These are phyloP conservation scores for Bradynema listronoti DNA, from an alignment of 1,140 invertebrate species.

Conservation along the genomic window DNA sequence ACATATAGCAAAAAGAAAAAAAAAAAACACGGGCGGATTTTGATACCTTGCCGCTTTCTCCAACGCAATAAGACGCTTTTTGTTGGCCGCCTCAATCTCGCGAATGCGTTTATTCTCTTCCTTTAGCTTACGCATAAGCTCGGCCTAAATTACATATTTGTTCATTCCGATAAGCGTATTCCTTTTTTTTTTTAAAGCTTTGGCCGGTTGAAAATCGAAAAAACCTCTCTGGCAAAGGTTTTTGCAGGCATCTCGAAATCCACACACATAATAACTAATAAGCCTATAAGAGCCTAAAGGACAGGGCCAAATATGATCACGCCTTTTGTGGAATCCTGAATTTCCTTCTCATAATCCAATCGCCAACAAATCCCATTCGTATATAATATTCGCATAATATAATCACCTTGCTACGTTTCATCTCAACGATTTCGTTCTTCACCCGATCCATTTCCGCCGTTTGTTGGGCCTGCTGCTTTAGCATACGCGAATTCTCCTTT, in stretches of 20 bases:
- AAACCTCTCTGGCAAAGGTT: not conserved
- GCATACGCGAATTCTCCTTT: slow-evolving; percentile 70
- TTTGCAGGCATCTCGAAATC: not conserved
- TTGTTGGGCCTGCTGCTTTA: slow-evolving; percentile 16
- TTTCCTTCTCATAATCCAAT: slow-evolving; percentile 3
- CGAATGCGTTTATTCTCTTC: slow-evolving; percentile 79
- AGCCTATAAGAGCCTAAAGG: not conserved
- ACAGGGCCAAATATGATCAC: not conserved
- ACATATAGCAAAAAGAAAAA: too few relatives aligned
- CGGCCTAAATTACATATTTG: slow-evolving; percentile 64
- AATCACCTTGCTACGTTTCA: slow-evolving; percentile 39
- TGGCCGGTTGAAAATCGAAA: slow-evolving; percentile 11
- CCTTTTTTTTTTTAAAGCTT: slow-evolving; percentile 10
- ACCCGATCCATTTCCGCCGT: slow-evolving; percentile 32
- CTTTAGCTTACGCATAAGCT: slow-evolving; percentile 84
- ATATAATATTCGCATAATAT: not conserved
- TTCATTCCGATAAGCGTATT: slow-evolving; percentile 4
- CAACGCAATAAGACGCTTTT: slow-evolving; percentile 77
- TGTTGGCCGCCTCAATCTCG: slow-evolving; percentile 63
- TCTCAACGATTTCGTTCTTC: slow-evolving; percentile 36
- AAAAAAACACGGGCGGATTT: slow-evolving; percentile 57
- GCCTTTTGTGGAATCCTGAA: slow-evolving; percentile 6
- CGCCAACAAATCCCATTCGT: not conserved
- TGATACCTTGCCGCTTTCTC: slow-evolving; percentile 57
- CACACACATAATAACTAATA: not conserved